Evolutionary conservation across 2,113 vertebrate genomes (phyloP).

Genomic region (Orthonyx spaldingii): DNA sequence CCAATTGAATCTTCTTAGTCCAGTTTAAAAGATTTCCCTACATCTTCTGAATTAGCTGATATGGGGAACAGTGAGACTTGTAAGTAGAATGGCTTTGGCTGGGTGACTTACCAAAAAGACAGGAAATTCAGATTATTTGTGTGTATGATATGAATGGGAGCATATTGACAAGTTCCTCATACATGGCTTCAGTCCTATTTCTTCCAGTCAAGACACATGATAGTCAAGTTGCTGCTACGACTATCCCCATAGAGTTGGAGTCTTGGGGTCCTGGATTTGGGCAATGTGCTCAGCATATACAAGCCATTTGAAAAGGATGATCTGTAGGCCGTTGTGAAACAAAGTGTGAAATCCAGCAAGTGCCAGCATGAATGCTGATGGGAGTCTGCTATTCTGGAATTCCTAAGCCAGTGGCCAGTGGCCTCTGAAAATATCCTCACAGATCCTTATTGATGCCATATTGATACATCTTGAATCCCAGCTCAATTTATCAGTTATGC

Average conservation of each 20-base stretch:
- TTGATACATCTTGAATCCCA: neutral
- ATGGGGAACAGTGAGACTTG: neutral
- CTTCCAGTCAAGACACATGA: neutral
- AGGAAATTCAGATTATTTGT: neutral
- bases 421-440: neutral
- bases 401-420: neutral
- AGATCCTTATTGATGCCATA: neutral
- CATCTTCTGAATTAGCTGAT: neutral
- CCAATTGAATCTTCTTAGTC: neutral
- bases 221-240: neutral
- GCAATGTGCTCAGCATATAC: neutral
- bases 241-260: neutral
- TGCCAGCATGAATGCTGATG: neutral
- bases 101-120: neutral
- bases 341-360: neutral
- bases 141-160: neutral
- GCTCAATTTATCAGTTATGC: neutral
- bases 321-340: neutral
- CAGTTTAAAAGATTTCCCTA: neutral
- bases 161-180: neutral
- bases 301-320: neutral
- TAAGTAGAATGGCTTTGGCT: neutral
- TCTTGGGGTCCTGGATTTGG: neutral
- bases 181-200: neutral
- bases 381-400: neutral